Evolutionary conservation across 2,888 invertebrate species (phyloP), one percentile per base, ranked within the genome.

Genomic region (Scaptomyza polygonia): DNA sequence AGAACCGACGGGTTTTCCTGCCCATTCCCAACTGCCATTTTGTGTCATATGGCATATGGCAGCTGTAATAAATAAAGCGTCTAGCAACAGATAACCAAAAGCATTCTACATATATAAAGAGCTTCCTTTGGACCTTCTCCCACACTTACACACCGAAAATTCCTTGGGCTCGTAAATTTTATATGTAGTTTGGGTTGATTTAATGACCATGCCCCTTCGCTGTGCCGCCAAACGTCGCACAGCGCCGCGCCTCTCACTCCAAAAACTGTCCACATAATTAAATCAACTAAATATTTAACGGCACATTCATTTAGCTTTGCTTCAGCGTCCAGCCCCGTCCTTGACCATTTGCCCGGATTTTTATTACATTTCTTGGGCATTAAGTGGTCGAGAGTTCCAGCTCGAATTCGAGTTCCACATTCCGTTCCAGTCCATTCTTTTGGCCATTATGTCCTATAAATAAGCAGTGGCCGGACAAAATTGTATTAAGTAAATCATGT

Each of bases 221-320:
- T 16, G 18, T 32, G 7, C 27, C 43, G 4, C 21, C 21, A 21
- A 21, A 21, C 21, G 21, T 3, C 21, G 21, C 3, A 3, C 21
- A 1, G 21, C 21, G 21, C 21, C 21, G 21, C 45, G 5, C 12
- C 29, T 9, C 30, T 48, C n/a, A 18, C 32, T 21, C 32, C 8
- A 6, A 32, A n/a, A 9, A 51, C 54, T 47, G 64, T 68, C 57
- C 77, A 76, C 85, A 85, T 85, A 84, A 84, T 84, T 84, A 86
- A 84, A 84, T 84, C 84, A 85, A 84, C 79, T 86, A 84, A 86
- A 84, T 86, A 84, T 84, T 84, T 84, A 85, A 82, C 79, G 82
- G 78, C 76, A 74, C 86, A 85, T 86, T 86, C 83, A 76, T 80
- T 76, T 78, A 65, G 54, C 66, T 58, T 52, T 67, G 55, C 54